phyloP scores from a whole-genome alignment of 2,797 vertebrate species.

The Coracias cyanogaster region DNA sequence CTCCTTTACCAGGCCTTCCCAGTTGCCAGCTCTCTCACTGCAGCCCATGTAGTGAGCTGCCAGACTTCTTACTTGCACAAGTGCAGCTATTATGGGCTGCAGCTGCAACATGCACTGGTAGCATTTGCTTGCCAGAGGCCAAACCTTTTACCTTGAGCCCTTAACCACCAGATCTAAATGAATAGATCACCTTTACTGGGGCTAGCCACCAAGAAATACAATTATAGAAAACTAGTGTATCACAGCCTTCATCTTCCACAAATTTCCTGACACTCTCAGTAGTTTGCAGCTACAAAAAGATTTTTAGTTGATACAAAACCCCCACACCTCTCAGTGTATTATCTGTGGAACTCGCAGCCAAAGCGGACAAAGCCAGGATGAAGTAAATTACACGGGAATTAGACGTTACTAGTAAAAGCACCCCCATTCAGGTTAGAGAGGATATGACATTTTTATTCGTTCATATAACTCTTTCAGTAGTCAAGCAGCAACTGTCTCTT shows the following conservation, averaged over 20 bases:
- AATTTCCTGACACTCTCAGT: neutral
- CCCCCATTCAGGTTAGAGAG: neutral
- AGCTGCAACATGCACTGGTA: rapidly evolving
- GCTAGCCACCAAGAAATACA: neutral
- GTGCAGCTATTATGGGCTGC: neutral
- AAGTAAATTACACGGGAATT: neutral
- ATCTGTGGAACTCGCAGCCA: neutral
- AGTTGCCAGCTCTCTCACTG: neutral
- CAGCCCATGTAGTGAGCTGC: neutral
- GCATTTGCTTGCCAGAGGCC: neutral
- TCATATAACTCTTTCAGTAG: neutral
- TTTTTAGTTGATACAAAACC: neutral
- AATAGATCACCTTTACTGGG: neutral
- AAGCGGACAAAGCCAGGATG: neutral
- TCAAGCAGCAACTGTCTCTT: neutral
- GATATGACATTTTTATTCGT: neutral
- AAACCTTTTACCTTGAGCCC: neutral
- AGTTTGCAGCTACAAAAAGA: neutral
- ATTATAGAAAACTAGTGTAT: neutral
- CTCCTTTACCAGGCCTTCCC: slow-evolving; percentile 1
- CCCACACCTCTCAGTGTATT: neutral
- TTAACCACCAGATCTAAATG: neutral
- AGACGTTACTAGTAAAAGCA: neutral
- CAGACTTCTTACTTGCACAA: neutral
- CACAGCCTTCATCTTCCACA: neutral